Percentiles rank a stretch among this genome's conserved stretches.
Evolutionary conservation across 2,113 vertebrate genomes (phyloP).

Genomic region (Sorex araneus): DNA sequence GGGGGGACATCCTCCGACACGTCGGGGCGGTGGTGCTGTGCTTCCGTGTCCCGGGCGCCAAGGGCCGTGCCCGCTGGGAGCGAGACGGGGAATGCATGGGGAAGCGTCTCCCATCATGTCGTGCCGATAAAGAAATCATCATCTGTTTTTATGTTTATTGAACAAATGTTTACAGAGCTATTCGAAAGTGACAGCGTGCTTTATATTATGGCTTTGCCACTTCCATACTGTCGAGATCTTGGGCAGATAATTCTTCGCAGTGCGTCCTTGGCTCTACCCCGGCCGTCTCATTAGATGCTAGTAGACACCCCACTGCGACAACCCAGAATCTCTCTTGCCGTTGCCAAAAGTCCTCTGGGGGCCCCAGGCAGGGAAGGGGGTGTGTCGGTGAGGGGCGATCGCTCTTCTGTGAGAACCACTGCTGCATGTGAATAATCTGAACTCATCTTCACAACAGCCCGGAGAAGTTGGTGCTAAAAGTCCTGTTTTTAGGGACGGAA

Average conservation of each 20-base stretch:
- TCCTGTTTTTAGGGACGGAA: background rate
- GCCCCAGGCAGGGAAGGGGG: too few relatives aligned
- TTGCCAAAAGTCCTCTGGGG: background rate
- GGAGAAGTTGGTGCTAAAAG: background rate
- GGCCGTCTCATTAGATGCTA: background rate
- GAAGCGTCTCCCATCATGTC: background rate
- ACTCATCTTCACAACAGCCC: background rate
- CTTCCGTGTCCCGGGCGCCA: background rate
- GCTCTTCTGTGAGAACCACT: background rate
- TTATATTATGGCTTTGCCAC: background rate
- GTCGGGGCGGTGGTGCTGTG: background rate
- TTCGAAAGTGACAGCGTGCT: background rate
- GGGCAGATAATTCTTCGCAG: background rate
- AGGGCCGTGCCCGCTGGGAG: conserved; percentile 5
- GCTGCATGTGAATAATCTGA: conserved; percentile 24
- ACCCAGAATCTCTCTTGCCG: background rate
- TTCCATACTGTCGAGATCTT: background rate
- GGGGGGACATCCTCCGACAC: background rate
- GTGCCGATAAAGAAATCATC: background rate
- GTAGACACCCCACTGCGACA: background rate
- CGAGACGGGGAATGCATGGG: background rate
- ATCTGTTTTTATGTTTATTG: background rate
- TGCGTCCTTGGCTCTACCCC: background rate
- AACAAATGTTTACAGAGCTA: conserved; percentile 1
- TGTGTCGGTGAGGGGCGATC: background rate